Evolutionary conservation across 2,888 invertebrate species (phyloP).

Genomic region (Endotricha flammealis): DNA sequence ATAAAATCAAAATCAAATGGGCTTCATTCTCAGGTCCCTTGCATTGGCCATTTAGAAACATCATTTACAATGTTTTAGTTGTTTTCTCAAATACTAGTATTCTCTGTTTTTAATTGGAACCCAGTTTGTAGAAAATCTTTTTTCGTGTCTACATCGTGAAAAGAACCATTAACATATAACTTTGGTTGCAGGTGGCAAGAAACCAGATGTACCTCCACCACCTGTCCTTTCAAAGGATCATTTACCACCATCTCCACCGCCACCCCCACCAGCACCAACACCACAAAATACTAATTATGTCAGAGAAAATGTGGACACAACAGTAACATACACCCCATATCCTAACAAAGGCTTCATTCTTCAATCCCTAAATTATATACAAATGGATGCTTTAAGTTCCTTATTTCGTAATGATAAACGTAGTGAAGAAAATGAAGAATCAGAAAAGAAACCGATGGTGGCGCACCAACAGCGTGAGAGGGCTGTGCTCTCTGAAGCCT

Average conservation of each 20-base stretch:
- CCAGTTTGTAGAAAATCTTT: no score
- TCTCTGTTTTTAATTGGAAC: no score
- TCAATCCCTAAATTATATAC: slow-evolving; percentile 68
- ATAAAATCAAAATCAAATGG: no score
- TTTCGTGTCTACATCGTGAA: no score
- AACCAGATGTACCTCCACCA: slow-evolving; percentile 32
- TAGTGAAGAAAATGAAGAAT: slow-evolving; percentile 22
- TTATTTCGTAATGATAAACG: slow-evolving; percentile 42
- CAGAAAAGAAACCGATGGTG: slow-evolving; percentile 29
- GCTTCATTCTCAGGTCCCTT: no score
- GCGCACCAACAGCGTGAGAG: slow-evolving; percentile 39
- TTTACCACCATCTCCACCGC: slow-evolving; percentile 23
- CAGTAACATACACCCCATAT: slow-evolving; percentile 49
- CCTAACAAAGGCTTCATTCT: slow-evolving; percentile 65
- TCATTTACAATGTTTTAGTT: no score
- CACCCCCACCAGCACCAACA: slow-evolving; percentile 23
- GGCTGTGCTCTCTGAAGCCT: slow-evolving; percentile 53
- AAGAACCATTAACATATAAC: no score
- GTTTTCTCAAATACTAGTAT: no score
- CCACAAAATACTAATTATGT: slow-evolving; percentile 25
- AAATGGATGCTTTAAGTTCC: slow-evolving; percentile 70
- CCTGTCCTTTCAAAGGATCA: slow-evolving; percentile 7
- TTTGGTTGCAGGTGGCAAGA: slow-evolving; percentile 42
- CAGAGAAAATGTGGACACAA: slow-evolving; percentile 15
- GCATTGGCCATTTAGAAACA: no score